A percentile compares a stretch with the other conserved stretches of the same genome.
These are phyloP conservation scores for Anas capensis DNA, from an alignment of 2,797 vertebrate species.

Conservation along the genomic window DNA sequence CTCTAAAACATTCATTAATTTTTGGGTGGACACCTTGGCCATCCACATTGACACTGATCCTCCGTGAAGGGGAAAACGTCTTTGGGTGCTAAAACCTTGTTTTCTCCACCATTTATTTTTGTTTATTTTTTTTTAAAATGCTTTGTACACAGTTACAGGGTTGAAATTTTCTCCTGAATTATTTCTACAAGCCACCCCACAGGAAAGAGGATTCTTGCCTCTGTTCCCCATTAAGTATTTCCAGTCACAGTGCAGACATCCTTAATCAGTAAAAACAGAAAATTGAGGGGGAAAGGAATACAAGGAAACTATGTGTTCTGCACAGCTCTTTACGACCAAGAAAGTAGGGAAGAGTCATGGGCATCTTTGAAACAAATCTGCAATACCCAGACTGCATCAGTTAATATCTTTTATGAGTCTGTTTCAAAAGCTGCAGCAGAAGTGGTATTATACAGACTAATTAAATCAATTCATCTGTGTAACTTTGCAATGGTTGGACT, in stretches of 20 bases:
- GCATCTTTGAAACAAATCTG: slow-evolving; percentile 26
- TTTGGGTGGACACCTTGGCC: neutral
- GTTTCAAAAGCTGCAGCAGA: slow-evolving; percentile 37
- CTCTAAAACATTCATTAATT: neutral
- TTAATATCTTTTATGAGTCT: slow-evolving; percentile 60
- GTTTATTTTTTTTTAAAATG: neutral
- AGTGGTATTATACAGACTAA: slow-evolving; percentile 61
- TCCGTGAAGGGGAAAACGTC: neutral
- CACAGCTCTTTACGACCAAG: slow-evolving; percentile 13
- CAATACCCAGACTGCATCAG: slow-evolving; percentile 12
- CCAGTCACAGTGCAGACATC: neutral
- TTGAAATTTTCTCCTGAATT: neutral
- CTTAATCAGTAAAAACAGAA: neutral
- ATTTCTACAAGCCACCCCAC: neutral
- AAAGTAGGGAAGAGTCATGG: slow-evolving; percentile 35
- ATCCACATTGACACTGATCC: neutral
- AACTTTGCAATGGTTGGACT: slow-evolving; percentile 57
- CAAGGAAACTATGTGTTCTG: fast-evolving
- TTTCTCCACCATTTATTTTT: neutral
- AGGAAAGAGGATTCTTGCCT: neutral
- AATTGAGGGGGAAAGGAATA: neutral
- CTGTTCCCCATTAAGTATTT: neutral
- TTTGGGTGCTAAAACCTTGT: neutral
- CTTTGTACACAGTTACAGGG: neutral
- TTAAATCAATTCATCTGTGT: slow-evolving; percentile 77